phyloP scores from a whole-genome alignment of 2,113 vertebrate genomes.

The Antechinus stuartii region DNA sequence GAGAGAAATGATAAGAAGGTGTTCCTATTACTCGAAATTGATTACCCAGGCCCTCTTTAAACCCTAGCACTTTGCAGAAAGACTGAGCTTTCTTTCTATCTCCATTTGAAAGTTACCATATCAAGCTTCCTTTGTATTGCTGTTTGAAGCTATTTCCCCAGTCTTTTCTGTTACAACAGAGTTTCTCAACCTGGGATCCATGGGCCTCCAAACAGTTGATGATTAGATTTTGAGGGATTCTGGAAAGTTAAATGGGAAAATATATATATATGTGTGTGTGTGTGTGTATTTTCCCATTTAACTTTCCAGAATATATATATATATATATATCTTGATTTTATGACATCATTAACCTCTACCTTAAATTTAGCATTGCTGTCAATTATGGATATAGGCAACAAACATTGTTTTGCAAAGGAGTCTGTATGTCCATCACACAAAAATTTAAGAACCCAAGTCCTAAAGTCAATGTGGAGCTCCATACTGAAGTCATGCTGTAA shows the following conservation, averaged over 20 bases:
- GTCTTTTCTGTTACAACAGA: neutral
- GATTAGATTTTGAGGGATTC: neutral
- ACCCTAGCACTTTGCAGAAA: constrained; percentile 27
- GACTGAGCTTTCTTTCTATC: neutral
- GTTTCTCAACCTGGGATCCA: neutral
- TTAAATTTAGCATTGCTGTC: neutral
- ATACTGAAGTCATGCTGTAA: neutral
- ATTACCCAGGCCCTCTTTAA: neutral
- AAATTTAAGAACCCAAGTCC: neutral
- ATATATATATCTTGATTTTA: neutral
- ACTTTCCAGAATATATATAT: no score
- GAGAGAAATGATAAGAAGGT: neutral
- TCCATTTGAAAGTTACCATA: neutral
- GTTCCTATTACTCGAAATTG: constrained; percentile 1
- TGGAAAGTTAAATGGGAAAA: neutral
- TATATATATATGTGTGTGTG: neutral
- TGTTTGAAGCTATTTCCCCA: neutral
- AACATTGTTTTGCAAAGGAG: neutral
- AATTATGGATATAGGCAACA: neutral
- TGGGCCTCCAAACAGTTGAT: neutral
- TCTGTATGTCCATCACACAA: neutral
- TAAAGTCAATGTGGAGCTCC: neutral
- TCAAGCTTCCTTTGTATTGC: neutral
- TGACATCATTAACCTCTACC: neutral
- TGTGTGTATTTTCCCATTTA: no score